Percentiles rank a stretch among this genome's conserved stretches.
Conservation (phyloP, 1,140 invertebrate genomes). For the Temnothorax nylanderi region DNA sequence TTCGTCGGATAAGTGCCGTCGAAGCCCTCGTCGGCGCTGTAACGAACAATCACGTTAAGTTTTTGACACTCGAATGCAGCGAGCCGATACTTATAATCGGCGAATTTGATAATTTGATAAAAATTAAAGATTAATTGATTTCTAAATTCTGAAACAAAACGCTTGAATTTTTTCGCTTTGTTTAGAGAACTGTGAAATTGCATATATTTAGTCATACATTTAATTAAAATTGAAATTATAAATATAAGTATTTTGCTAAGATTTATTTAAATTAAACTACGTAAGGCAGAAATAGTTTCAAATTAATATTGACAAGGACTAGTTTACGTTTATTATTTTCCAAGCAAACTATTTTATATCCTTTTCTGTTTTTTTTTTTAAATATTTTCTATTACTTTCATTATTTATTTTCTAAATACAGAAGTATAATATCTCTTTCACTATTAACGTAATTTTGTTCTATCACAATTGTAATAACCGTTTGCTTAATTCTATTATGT, state of each 20-base stretch:
- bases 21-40: conserved; percentile 98
- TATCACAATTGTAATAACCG: neutral
- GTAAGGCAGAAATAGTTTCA: neutral
- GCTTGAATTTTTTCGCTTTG: neutral
- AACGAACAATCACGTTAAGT: conserved; percentile 73
- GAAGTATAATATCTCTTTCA: too few relatives aligned
- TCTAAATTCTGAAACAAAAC: neutral
- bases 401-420: neutral
- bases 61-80: neutral
- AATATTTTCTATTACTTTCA: neutral
- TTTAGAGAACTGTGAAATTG: neutral
- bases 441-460: neutral
- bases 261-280: neutral
- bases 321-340: neutral
- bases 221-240: neutral
- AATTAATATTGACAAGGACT: neutral
- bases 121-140: neutral
- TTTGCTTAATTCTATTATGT: neutral
- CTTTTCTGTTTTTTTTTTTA: neutral
- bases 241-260: neutral
- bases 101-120: neutral
- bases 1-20: conserved; percentile 99
- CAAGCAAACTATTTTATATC: neutral
- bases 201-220: neutral
- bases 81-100: neutral